Conservation (phyloP, 2,797 vertebrate genomes). For the Microctenopoma stevenorrisi region DNA sequence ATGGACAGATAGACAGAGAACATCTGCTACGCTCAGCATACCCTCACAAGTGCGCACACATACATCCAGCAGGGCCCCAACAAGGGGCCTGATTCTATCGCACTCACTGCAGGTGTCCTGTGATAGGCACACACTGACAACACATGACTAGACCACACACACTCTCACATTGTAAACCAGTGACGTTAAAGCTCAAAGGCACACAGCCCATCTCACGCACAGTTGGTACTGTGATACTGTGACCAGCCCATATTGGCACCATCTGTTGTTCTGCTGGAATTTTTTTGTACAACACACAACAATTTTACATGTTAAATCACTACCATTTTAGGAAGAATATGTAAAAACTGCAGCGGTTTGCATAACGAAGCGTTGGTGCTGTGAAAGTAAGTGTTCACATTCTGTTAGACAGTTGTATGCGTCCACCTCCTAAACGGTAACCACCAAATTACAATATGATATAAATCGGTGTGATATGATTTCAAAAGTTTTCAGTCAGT, state of each 20-base stretch:
- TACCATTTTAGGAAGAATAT: neutral
- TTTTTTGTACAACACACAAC: constrained; percentile 1
- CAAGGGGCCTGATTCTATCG: constrained; percentile 36
- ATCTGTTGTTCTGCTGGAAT: constrained; percentile 55
- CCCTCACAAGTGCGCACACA: constrained; percentile 6
- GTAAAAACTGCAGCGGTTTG: constrained; percentile 16
- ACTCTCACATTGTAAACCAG: constrained; percentile 26
- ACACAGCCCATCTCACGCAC: constrained; percentile 54
- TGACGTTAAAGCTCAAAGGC: constrained; percentile 50
- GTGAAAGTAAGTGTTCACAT: neutral
- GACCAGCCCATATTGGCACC: constrained; percentile 69
- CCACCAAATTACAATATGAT: constrained; percentile 2
- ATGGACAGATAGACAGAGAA: constrained; percentile 64
- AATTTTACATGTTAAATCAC: constrained; percentile 36
- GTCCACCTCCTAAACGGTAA: neutral
- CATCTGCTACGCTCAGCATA: constrained; percentile 62
- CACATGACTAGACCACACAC: constrained; percentile 64
- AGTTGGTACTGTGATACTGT: constrained; percentile 58
- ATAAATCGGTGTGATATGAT: neutral
- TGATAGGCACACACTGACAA: constrained; percentile 53
- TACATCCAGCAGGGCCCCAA: constrained; percentile 33
- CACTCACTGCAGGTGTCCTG: constrained; percentile 60
- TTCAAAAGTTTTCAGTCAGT: too few species aligned
- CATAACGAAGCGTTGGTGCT: neutral
- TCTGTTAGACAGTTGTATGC: constrained; percentile 10